Base-by-base conservation (phyloP, 2,888 invertebrate genomes). In the Eurytoma adleriae region DNA sequence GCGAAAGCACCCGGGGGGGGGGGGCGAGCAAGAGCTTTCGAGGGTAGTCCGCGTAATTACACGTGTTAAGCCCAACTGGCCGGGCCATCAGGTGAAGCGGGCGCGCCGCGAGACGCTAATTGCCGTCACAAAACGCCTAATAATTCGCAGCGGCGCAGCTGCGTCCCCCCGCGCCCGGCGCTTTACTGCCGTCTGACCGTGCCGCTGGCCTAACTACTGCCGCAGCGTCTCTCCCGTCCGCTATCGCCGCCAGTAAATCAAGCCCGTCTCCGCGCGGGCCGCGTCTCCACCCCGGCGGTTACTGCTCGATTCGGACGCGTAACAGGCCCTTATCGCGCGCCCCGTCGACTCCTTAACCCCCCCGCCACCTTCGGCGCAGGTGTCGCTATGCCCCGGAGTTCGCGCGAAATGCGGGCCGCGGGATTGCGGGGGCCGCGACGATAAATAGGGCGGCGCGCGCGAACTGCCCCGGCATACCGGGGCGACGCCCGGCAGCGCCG, bases 401-500 rank as follows among this genome's bases (percentile, higher is more conserved):
- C 52, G 52, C 3, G 52, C 52, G 30, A 52, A 16, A 52, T 52
- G 52, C 2, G 30, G 40, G 18, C 5, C 3, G 59, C 7, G 24
- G 59, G 0, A 13, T 13, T 20, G 13, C 57, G 7, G 14, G 16
- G 30, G 50, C 50, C 50, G 54, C 79, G 64, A 79, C 74, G 81
- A 81, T 83, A 83, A 84, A 84, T 84, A 82, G 84, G 83, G 83
- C 81, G 79, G 68, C 69, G 68, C 68, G 70, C 67, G 72, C 79
- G 74, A 84, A 83, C 85, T 84, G 83, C 82, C 30, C 4, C 83
- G 82, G 78, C 85, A 86, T 86, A 84, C 87, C 85, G 74, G 77
- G 79, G 85, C 85, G 85, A 86, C 86, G 40, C 59, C 20, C 59
- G 18, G 54, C 24, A 16, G 16, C 68, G 54, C 78, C 4, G 84